Conservation (phyloP, 1,140 invertebrate genomes). For the Gonioctena quinquepunctata region DNA sequence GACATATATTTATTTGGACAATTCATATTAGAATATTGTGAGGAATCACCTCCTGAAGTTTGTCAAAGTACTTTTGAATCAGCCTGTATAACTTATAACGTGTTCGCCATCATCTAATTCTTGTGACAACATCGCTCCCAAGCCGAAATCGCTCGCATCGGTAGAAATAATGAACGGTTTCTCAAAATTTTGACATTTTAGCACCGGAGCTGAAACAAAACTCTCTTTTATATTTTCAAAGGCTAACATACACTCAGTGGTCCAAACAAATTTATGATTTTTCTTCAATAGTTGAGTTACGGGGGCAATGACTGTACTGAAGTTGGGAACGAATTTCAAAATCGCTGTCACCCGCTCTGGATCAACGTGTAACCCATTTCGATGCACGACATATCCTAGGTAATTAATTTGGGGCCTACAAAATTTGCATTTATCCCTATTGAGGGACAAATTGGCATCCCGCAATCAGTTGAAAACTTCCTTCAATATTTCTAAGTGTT, state of each 20-base stretch:
- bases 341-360: constrained; percentile 32
- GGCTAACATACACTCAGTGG: no score
- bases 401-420: constrained; percentile 3
- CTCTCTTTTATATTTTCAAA: constrained; percentile 28
- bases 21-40: no score
- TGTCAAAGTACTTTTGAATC: no score
- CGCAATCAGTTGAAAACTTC: no score
- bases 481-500: no score
- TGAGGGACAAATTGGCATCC: neutral
- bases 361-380: neutral
- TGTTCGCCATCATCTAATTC: constrained; percentile 27
- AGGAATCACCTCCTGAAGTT: no score
- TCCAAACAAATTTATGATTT: no score
- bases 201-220: constrained; percentile 13
- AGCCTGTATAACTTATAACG: constrained; percentile 54
- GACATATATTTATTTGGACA: no score
- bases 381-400: neutral
- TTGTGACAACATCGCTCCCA: constrained; percentile 45
- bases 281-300: no score
- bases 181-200: constrained; percentile 26
- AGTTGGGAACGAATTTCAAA: no score
- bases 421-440: constrained; percentile 22
- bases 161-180: constrained; percentile 35
- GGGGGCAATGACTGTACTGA: no score
- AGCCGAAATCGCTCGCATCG: constrained; percentile 40